A percentile compares a stretch with the other conserved stretches of the same genome.
Conservation (phyloP, 1,140 invertebrate genomes). For the Drosophila jambulina region DNA sequence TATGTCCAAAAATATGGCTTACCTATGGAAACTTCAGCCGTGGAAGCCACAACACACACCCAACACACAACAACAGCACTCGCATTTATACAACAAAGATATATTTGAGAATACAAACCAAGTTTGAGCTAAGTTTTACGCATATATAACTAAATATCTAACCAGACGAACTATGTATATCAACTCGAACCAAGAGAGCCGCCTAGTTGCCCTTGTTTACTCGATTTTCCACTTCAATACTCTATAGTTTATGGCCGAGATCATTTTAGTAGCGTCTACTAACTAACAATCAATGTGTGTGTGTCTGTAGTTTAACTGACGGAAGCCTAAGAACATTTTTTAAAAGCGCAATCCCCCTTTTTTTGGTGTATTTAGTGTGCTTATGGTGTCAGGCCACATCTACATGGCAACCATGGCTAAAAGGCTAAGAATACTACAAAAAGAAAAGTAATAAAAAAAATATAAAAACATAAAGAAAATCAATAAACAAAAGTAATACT, state of each 20-base stretch:
- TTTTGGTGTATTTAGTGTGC: slow-evolving; percentile 45
- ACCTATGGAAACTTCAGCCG: slow-evolving; percentile 24
- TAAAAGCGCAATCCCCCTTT: slow-evolving; percentile 30
- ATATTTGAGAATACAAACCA: slow-evolving; percentile 49
- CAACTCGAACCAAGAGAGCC: slow-evolving; percentile 47
- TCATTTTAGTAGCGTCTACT: slow-evolving; percentile 55
- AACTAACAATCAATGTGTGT: slow-evolving; percentile 75
- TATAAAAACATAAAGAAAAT: not conserved
- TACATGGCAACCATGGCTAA: slow-evolving; percentile 67
- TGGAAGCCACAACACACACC: slow-evolving; percentile 15
- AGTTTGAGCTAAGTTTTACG: slow-evolving; percentile 49
- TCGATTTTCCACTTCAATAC: slow-evolving; percentile 23
- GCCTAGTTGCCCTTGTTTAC: slow-evolving; percentile 40
- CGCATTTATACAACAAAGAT: slow-evolving; percentile 62
- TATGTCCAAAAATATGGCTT: not conserved
- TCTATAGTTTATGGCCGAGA: slow-evolving; percentile 14
- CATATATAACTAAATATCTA: slow-evolving; percentile 45
- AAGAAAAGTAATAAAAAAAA: slow-evolving; percentile 3
- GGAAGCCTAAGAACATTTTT: slow-evolving; percentile 40
- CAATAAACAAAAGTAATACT: slow-evolving; percentile 13
- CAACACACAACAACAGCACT: slow-evolving; percentile 70
- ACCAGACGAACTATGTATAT: slow-evolving; percentile 24
- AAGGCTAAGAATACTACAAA: slow-evolving; percentile 22
- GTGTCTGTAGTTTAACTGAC: slow-evolving; percentile 65
- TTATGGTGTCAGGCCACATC: slow-evolving; percentile 68